Conservation (phyloP, 2,113 vertebrate species). For the Myotis lucifugus region DNA sequence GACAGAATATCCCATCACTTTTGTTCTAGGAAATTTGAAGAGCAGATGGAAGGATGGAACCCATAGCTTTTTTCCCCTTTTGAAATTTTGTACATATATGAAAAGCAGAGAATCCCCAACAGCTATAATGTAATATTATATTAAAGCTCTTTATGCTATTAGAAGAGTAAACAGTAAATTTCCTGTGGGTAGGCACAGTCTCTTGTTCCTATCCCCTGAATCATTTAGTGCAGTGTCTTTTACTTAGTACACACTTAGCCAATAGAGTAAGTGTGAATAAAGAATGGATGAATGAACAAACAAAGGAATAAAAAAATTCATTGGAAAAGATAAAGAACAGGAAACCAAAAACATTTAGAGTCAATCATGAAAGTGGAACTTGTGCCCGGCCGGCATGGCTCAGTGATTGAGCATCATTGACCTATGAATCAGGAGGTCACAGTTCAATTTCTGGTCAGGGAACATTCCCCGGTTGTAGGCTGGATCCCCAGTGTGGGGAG, state of each 20-base stretch:
- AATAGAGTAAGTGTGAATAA: background rate
- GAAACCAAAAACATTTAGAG: background rate
- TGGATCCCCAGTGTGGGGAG: too few species aligned
- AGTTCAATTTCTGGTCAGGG: too few species aligned
- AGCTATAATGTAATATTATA: background rate
- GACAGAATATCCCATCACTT: background rate
- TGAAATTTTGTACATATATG: background rate
- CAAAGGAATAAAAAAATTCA: conserved; percentile 37
- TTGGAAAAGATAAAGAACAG: background rate
- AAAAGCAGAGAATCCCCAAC: conserved; percentile 40
- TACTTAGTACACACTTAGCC: background rate
- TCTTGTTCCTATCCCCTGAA: background rate
- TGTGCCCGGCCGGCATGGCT: background rate
- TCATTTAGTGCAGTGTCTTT: background rate
- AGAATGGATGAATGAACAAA: conserved; percentile 25
- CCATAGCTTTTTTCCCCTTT: background rate
- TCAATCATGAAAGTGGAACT: conserved; percentile 4
- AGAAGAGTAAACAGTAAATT: conserved; percentile 30
- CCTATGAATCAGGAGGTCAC: too few species aligned
- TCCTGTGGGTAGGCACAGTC: background rate
- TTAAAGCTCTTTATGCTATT: background rate
- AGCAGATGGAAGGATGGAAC: background rate
- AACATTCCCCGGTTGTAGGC: too few species aligned
- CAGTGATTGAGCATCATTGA: too few species aligned
- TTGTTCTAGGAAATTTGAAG: conserved; percentile 20